phyloP scores from a whole-genome alignment of 2,888 invertebrate genomes.

The Eristalis arbustorum region DNA sequence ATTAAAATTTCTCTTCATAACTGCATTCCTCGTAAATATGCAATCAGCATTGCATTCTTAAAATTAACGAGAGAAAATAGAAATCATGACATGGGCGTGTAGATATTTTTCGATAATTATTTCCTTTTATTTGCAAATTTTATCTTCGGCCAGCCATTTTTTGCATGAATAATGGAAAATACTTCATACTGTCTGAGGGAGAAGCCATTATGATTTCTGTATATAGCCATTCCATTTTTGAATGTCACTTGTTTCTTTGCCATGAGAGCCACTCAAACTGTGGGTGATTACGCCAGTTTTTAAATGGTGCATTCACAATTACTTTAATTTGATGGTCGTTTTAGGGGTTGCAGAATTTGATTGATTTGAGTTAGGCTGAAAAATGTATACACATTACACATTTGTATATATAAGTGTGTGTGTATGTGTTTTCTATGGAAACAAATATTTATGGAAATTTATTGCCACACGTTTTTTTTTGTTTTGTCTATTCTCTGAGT shows the following conservation, averaged over 20 bases:
- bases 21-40: background rate
- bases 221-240: background rate
- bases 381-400: background rate
- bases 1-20: background rate
- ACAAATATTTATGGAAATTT: no score
- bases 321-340: background rate
- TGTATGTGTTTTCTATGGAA: background rate
- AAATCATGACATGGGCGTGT: background rate
- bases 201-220: background rate
- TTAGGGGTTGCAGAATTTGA: background rate
- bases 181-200: background rate
- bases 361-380: background rate
- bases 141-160: constrained; percentile 17
- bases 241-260: background rate
- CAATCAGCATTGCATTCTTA: background rate
- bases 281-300: background rate
- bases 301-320: constrained; percentile 1
- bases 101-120: background rate
- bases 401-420: background rate
- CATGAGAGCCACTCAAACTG: background rate
- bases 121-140: background rate
- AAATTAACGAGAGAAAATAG: background rate
- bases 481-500: no score
- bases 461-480: no score
- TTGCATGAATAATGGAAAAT: background rate